Base-by-base conservation (phyloP, 2,113 vertebrate genomes). In the Setophaga coronata region DNA sequence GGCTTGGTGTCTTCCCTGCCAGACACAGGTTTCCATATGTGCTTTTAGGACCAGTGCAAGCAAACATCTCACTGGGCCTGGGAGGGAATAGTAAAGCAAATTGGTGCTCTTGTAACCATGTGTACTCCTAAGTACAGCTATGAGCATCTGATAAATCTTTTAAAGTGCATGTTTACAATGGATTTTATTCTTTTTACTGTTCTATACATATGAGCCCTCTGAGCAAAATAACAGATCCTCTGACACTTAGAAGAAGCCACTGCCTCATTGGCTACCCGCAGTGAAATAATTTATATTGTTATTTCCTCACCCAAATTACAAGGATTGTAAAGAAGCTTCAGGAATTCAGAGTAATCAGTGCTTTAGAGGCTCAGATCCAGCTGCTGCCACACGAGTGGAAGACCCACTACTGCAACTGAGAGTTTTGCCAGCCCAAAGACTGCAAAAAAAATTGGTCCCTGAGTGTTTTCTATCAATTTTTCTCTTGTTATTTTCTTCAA, bases 111-210 rank as follows among this genome's bases (percentile, higher is more conserved):
- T 88, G 91, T 82, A 97, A 79, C 94, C 76, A 33, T 71, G 64
- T 94, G 86, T 87, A 9, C 90, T 92, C 88, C 87, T 96, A 97
- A 97, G 96, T 79, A 94, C 84, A 87, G 89, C 96, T 82, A 88
- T 93, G 93, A 97, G 91, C 80, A 91, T 84, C 95, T 86, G 97
- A 97, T 97, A 94, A 95, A 97, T 97, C 96, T 97, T 96, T 94
- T 96, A 97, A 97, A 97, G 94, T 93, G 84, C 64, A 43, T 95
- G 84, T 97, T 97, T 97, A 97, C 96, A 97, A 92, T 94, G 87
- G 94, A 94, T 96, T 97, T 97, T 97, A 97, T 96, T 97, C 93
- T 96, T 96, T 97, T 95, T 93, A 96, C 91, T 94, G 96, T 90
- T 92, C 90, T 15, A 31, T 36, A 92, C 82, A 11, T 92, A 95